Conservation (phyloP, 2,113 vertebrate species). For the Cephalopterus ornatus region DNA sequence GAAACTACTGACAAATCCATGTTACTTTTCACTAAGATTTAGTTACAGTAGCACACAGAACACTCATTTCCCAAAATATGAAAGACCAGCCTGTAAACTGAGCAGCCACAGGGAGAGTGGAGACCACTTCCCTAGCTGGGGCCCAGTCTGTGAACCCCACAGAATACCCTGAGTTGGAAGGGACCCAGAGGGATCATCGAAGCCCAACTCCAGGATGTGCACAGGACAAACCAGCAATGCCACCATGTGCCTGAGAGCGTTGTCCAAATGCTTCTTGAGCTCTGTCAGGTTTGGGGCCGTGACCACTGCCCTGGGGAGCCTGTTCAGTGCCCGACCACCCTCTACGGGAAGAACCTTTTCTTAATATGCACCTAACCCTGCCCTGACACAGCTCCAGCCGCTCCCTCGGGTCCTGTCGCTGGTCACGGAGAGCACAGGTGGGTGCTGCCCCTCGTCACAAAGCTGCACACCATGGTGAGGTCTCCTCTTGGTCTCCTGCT, state of each 20-base stretch:
- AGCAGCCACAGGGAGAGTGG: background rate
- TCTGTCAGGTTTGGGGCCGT: too few species aligned
- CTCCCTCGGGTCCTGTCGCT: background rate
- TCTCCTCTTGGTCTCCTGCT: background rate
- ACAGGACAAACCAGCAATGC: background rate
- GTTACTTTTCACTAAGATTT: background rate
- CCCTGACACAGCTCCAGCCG: background rate
- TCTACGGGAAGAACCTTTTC: background rate
- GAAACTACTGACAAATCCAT: accelerated
- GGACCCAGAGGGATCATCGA: background rate
- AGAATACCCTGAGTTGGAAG: background rate
- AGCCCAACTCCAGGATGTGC: background rate
- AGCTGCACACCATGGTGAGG: background rate
- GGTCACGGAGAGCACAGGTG: background rate
- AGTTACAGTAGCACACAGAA: accelerated
- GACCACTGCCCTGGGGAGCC: background rate
- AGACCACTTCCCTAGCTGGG: background rate
- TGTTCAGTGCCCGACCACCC: background rate
- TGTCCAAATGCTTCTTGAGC: background rate
- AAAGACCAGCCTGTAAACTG: background rate
- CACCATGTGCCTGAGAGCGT: accelerated
- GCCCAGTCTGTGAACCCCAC: background rate
- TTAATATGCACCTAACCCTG: background rate
- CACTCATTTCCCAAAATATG: accelerated
- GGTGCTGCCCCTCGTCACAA: too few species aligned